Evolutionary conservation across 1,140 invertebrate species (phyloP).

Genomic region (Aphelinus atriplicis): DNA sequence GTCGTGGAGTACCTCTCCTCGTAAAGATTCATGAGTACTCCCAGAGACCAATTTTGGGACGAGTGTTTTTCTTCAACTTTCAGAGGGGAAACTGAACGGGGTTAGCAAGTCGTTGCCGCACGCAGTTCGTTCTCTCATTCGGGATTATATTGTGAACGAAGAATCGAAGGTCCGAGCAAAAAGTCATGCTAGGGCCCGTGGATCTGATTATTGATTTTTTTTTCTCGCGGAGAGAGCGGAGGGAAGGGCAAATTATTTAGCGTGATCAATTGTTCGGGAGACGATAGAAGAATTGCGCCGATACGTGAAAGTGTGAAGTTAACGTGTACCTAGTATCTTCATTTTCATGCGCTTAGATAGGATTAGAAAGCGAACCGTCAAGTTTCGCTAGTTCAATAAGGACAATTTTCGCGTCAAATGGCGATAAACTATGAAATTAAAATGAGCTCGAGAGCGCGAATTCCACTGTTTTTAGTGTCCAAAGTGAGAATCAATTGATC

Average conservation of each 20-base stretch:
- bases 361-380: constrained; percentile 14
- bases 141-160: constrained; percentile 15
- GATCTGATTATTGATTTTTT: constrained; percentile 1
- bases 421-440: too few species aligned
- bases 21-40: too few species aligned
- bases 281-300: constrained; percentile 1
- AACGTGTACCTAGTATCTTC: constrained; percentile 29
- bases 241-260: too few species aligned
- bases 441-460: too few species aligned
- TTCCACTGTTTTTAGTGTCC: too few species aligned
- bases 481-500: too few species aligned
- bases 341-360: constrained; percentile 35
- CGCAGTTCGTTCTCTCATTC: background rate
- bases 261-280: too few species aligned
- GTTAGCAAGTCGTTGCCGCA: too few species aligned
- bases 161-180: constrained; percentile 38
- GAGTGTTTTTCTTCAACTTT: too few species aligned
- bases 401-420: constrained; percentile 10
- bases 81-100: too few species aligned
- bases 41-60: too few species aligned
- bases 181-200: constrained; percentile 32
- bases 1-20: too few species aligned
- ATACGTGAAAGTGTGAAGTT: constrained; percentile 9
- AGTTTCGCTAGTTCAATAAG: background rate
- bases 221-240: background rate